Evolutionary conservation across 2,797 vertebrate genomes (phyloP), one percentile per base, ranked within the genome.

Genomic region (Spizella passerina): DNA sequence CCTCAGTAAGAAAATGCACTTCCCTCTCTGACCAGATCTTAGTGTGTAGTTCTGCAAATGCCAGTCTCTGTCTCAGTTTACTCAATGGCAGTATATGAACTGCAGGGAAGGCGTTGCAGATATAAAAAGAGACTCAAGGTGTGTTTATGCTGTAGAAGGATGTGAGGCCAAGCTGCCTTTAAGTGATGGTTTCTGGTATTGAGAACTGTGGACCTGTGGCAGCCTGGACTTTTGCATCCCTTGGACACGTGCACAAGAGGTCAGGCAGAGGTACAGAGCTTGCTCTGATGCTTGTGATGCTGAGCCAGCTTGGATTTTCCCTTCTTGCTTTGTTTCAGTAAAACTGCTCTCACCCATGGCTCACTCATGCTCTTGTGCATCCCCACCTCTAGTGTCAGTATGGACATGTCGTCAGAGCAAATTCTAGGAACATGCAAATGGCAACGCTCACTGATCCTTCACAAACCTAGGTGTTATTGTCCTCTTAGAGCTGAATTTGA

Each of bases 371-470:
- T 50, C 15, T 27, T 79, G 29, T 2, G 1, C 19, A 17, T 41
- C 34, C 7, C 0, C 0, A 0, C 5, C 63, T 59, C 13, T 66
- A 18, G 22, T 39, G 56, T 22, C 24, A 17, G 20, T 12, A 6
- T 5, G 41, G 36, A 16, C 3, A 1, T 55, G 55, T 32, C 19
- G 2, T 61, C 19, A 18, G 21, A 41, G 32, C 15, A 47, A 47
- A 29, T 14, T 26, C 27, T n/a, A 22, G n/a, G 59, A 59, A 21
- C 20, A 3, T 11, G 4, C 3, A 43, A 39, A 15, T 44, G 36
- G 5, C 2, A 13, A 0, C 57, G 12, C 20, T 57, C 20, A 22
- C 22, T 19, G 34, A 63, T 39, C 44, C 43, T 69, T 93, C 39
- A 24, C 36, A 66, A 73, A 60, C 27, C 6, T 43, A 14, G 30